Evolutionary conservation across 1,140 invertebrate species (phyloP).

Genomic region (Ctenoplectra terminalis): DNA sequence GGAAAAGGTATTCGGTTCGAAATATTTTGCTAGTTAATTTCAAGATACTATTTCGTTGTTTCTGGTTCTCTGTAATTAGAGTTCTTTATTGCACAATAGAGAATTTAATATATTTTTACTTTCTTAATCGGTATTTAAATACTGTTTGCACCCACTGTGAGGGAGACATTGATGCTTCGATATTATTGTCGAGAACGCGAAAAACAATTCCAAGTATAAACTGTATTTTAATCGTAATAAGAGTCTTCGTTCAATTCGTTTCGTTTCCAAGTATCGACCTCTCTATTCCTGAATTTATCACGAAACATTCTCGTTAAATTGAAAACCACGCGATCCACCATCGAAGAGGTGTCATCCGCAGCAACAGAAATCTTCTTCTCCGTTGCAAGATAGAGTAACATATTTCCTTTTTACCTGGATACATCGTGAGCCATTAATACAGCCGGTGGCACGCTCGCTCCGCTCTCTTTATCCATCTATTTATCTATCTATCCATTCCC

Average conservation of each 20-base stretch:
- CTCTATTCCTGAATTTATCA: not conserved
- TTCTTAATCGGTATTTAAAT: no score
- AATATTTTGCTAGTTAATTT: not conserved
- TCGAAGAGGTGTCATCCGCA: slow-evolving; percentile 31
- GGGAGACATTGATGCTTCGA: no score
- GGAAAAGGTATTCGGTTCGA: not conserved
- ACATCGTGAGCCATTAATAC: slow-evolving; percentile 69
- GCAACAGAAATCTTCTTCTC: slow-evolving; percentile 35
- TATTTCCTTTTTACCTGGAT: slow-evolving; percentile 39
- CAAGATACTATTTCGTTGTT: no score
- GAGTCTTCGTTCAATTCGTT: not conserved
- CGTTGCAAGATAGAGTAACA: slow-evolving; percentile 26
- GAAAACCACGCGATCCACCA: slow-evolving; percentile 9
- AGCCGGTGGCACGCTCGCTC: slow-evolving; percentile 36
- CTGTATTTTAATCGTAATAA: not conserved
- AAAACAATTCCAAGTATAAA: no score
- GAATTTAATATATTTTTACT: no score
- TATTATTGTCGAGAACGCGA: no score
- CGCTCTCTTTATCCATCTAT: slow-evolving; percentile 25
- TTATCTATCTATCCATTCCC: slow-evolving; percentile 9
- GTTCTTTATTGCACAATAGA: no score
- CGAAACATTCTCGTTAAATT: not conserved
- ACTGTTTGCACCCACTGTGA: no score
- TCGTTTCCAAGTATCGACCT: not conserved
- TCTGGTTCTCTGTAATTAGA: no score